Percentiles rank a stretch among this genome's conserved stretches.
Conservation (phyloP, 2,113 vertebrate genomes). For the Pelodiscus sinensis region DNA sequence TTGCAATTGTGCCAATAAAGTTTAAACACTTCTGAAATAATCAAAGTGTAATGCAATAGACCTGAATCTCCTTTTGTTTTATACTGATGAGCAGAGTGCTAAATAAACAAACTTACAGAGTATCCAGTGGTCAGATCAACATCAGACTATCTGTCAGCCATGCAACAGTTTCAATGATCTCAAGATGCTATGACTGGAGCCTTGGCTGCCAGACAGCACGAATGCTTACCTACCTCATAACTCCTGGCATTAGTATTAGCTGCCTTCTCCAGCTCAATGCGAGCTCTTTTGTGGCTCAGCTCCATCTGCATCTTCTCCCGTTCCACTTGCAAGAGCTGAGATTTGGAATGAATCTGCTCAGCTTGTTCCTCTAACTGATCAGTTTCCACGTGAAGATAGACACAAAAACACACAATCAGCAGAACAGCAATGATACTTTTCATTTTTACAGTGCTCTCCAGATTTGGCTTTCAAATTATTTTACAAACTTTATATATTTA, state of each 20-base stretch:
- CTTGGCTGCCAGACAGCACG: rapidly evolving
- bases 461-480: rapidly evolving
- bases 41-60: not conserved
- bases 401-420: slow-evolving; percentile 8
- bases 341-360: slow-evolving; percentile 86
- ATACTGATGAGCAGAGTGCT: not conserved
- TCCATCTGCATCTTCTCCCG: slow-evolving; percentile 97
- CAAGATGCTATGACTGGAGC: rapidly evolving
- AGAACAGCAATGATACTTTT: rapidly evolving
- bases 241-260: slow-evolving; percentile 86
- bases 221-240: slow-evolving; percentile 82
- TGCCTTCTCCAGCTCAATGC: slow-evolving; percentile 91
- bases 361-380: slow-evolving; percentile 89
- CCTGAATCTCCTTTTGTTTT: not conserved
- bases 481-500: not conserved
- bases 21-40: slow-evolving; percentile 15
- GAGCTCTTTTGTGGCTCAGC: slow-evolving; percentile 93
- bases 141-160: not conserved
- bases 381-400: not conserved
- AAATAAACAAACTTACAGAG: not conserved
- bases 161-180: rapidly evolving
- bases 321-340: slow-evolving; percentile 88
- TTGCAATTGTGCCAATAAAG: slow-evolving; percentile 8
- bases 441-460: not conserved
- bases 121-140: not conserved